Base-by-base conservation (phyloP, 92 coral and sea anemone species). In the Epizoanthus scotinus region DNA sequence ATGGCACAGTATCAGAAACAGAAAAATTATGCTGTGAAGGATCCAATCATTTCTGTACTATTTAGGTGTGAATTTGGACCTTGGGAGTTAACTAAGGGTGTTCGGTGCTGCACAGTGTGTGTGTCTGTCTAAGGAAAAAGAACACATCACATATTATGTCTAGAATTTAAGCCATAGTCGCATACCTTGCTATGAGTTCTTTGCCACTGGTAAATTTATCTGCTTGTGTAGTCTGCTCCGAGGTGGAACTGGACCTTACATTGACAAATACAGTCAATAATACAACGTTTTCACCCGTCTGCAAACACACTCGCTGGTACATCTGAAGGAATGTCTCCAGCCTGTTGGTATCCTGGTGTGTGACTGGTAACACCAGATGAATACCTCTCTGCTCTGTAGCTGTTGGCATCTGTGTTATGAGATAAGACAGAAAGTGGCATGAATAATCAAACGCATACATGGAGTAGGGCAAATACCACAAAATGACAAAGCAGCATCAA, bases 221-320 rank as follows among this genome's bases (percentile, higher is more conserved):
- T 8, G 63, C 84, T 38, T 52, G 70, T 42, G 70, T 83, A 1
- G 82, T 88, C 18, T 84, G 86, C 1, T 71, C 86, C 4, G 79
- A 34, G n/a, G 50, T 22, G 73, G 86, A 63, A 27, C 84, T 88
- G 28, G 78, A 92, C 40, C 91, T 83, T 14, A 91, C 86, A 59
- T 95, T 95, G 17, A 95, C 94, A 89, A 95, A 93, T 61, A 95
- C 98, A 0, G 98, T 95, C 49, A 95, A 88, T 44, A 95, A 77
- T 0, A 95, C 96, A 27, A 95, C 99, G 56, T 95, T 95, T 81
- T 95, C 99, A 6, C 99, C 99, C 77, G 99, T 93, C 78, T 93
- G 95, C 15, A 95, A 82, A 67, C 99, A 95, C 24, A 90, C 91
- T 31, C 78, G 87, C 78, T 95, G 99, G 78, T 93, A 95, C 94